These are phyloP conservation scores for Drosophila austrosaltans DNA, from an alignment of 2,888 invertebrate genomes.

Conservation along the genomic window DNA sequence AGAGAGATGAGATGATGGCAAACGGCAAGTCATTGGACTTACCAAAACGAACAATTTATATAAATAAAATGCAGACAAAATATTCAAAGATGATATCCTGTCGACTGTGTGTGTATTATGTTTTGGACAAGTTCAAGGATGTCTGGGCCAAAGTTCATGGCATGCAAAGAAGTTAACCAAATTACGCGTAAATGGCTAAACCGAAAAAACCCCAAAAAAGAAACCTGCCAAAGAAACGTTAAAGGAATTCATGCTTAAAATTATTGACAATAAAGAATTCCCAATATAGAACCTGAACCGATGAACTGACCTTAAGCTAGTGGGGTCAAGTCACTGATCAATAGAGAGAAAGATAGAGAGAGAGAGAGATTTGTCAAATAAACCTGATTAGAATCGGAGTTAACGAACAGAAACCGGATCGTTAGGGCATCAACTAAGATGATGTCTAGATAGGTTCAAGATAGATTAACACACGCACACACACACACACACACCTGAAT, in stretches of 20 bases:
- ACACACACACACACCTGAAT: too few species aligned
- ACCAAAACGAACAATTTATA: conserved; percentile 57
- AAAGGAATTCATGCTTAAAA: too few species aligned
- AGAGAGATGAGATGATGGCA: conserved; percentile 36
- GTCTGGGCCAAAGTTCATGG: conserved; percentile 55
- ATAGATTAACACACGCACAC: too few species aligned
- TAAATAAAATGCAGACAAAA: conserved; percentile 69
- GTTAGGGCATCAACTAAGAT: too few species aligned
- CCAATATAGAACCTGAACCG: background rate
- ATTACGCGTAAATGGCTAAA: conserved; percentile 56
- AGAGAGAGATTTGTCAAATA: background rate
- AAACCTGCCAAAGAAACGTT: background rate
- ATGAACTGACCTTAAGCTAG: background rate
- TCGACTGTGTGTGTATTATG: conserved; percentile 15
- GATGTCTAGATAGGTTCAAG: too few species aligned
- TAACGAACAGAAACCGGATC: too few species aligned
- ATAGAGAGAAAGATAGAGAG: background rate
- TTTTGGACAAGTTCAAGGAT: conserved; percentile 70
- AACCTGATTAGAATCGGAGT: conserved; percentile 2
- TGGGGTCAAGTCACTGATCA: background rate
- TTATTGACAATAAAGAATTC: background rate
- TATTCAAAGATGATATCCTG: conserved; percentile 72
- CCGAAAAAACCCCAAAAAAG: conserved; percentile 48
- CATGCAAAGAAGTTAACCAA: conserved; percentile 37
- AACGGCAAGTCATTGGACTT: conserved; percentile 62